Evolutionary conservation across 1,140 invertebrate species (phyloP).

Genomic region (Harpegnathos saltator): DNA sequence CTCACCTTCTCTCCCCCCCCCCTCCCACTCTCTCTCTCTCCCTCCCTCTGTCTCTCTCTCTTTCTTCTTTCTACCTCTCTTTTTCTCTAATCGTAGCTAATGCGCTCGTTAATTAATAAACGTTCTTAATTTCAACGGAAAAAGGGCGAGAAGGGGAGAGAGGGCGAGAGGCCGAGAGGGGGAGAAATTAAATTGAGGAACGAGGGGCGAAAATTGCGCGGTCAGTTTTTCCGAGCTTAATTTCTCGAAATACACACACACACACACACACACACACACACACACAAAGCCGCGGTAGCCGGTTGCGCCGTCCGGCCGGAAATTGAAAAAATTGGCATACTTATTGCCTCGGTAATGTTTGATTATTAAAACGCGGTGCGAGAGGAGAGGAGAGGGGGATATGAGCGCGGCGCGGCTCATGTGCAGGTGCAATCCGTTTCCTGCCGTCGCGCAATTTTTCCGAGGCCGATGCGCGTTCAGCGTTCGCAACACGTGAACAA

Average conservation of each 20-base stretch:
- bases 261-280: too few species aligned
- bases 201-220: background rate
- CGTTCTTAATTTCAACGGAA: conserved; percentile 48
- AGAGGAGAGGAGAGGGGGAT: too few species aligned
- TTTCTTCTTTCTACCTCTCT: too few species aligned
- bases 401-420: too few species aligned
- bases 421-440: background rate
- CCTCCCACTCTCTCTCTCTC: too few species aligned
- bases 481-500: too few species aligned
- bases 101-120: background rate
- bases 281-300: too few species aligned
- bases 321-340: conserved; percentile 36
- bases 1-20: too few species aligned
- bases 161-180: too few species aligned
- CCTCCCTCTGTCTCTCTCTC: too few species aligned
- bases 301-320: background rate
- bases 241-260: conserved; percentile 24
- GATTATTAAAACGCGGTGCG: conserved; percentile 11
- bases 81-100: background rate
- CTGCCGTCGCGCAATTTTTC: background rate
- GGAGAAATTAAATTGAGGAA: background rate
- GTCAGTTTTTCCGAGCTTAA: conserved; percentile 40
- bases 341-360: background rate
- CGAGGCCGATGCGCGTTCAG: background rate
- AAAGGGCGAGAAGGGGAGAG: too few species aligned